Conservation (phyloP, 2,797 vertebrate genomes). For the Epinephelus coioides region DNA sequence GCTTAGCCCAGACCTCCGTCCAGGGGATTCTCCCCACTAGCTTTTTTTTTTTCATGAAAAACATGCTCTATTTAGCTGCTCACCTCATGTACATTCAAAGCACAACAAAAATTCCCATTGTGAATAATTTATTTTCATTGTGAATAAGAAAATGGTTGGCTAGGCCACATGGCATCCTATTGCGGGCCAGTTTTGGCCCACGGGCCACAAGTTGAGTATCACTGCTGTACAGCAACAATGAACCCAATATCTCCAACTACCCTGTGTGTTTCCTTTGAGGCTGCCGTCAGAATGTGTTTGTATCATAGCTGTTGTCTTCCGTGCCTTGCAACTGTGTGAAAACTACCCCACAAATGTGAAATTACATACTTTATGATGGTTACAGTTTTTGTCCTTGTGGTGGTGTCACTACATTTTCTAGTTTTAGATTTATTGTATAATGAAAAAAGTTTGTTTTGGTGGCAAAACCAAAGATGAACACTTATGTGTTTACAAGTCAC, state of each 20-base stretch:
- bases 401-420: constrained; percentile 29
- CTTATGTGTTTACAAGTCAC: constrained; percentile 38
- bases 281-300: constrained; percentile 24
- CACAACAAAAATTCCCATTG: too few relatives aligned
- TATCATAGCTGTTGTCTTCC: constrained; percentile 28
- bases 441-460: constrained; percentile 51
- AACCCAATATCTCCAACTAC: not conserved
- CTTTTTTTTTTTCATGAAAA: too few relatives aligned
- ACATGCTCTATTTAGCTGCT: too few relatives aligned
- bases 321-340: constrained; percentile 18
- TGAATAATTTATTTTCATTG: too few relatives aligned
- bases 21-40: too few relatives aligned
- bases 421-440: constrained; percentile 58
- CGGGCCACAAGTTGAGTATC: too few relatives aligned
- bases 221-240: not conserved
- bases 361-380: constrained; percentile 33
- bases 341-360: constrained; percentile 37
- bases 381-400: constrained; percentile 49
- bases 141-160: too few relatives aligned
- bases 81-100: too few relatives aligned
- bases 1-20: too few relatives aligned
- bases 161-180: too few relatives aligned
- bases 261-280: constrained; percentile 24
- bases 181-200: too few relatives aligned
- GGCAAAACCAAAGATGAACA: constrained; percentile 48